phyloP scores from a whole-genome alignment of 1,140 invertebrate genomes.

The Tetragonula clypearis region DNA sequence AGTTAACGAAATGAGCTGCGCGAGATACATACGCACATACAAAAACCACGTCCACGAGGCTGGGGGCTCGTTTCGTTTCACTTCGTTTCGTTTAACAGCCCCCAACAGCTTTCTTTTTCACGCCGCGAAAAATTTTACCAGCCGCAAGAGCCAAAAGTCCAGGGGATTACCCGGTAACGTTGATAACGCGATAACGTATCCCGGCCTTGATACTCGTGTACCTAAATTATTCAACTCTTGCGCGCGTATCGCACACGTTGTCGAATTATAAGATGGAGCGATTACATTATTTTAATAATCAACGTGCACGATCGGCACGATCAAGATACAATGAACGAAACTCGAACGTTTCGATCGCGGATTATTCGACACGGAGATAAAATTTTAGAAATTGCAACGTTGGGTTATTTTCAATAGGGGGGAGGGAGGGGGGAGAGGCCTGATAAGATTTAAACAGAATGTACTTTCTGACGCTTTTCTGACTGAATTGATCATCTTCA shows the following conservation, averaged over 20 bases:
- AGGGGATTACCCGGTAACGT: slow-evolving; percentile 7
- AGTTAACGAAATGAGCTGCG: slow-evolving; percentile 19
- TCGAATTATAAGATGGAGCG: too few relatives aligned
- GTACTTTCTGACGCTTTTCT: background rate
- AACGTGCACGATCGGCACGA: too few relatives aligned
- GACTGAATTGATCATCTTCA: background rate
- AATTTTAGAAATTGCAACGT: slow-evolving; percentile 11
- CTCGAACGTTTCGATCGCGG: background rate
- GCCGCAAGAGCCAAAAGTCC: background rate
- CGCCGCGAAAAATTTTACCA: background rate
- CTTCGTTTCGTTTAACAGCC: background rate
- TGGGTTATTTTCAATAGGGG: background rate
- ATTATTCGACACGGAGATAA: too few relatives aligned
- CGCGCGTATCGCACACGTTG: too few relatives aligned
- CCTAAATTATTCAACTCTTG: background rate
- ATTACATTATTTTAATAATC: background rate
- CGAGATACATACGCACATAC: background rate
- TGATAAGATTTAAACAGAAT: slow-evolving; percentile 3
- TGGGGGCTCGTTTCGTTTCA: too few relatives aligned
- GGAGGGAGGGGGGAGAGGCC: background rate
- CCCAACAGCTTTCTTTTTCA: slow-evolving; percentile 6
- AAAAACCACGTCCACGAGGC: too few relatives aligned
- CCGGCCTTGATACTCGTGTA: background rate
- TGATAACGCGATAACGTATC: slow-evolving; percentile 18
- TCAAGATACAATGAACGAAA: background rate